Base-by-base conservation (phyloP, 2,797 vertebrate genomes). In the Ctenosaura bakeri region DNA sequence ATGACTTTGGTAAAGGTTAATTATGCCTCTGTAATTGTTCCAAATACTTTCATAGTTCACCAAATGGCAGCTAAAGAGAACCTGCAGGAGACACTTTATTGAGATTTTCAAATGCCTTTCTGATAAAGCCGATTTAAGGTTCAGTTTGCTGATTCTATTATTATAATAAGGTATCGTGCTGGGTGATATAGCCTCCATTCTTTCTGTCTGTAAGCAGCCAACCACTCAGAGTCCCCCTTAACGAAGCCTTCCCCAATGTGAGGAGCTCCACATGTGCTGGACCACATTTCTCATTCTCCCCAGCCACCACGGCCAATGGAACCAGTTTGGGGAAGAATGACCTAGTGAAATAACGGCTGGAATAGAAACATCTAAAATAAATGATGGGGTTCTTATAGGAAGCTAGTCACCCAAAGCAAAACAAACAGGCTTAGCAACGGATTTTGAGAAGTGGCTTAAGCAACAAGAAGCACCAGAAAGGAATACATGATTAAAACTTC, bases 1-100 rank as follows among this genome's bases (percentile, higher is more conserved):
- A 0, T 80, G 66, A 87, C 82, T 91, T 71, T 87, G 80, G 84
- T 78, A 56, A 91, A 92, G 85, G 90, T 87, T 54, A 94, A 90
- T 18, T 0, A 3, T 0, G 0, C 18, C 82, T 83, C 74, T 88
- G 73, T 71, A 78, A 85, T 91, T 80, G 2, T 54, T 87, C 8
- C 84, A 22, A 0, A 13, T 42, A 86, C 54, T 62, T 90, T 42
- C 71, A 62, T 76, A 83, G 74, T 89, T 93, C 88, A 82, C 12
- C 80, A 90, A 95, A 90, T 10, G 0, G 0, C 1, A 2, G 79
- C 74, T 76, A 78, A 81, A 87, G 50, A 22, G 74, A 87, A 89
- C 56, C 71, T 84, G 83, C 32, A 2, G 46, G 54, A 76, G 13
- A 13, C n/a, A 38, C 13, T 77, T 91, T 42, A 18, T 78, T 56